Evolutionary conservation across 2,113 vertebrate genomes (phyloP), one percentile per base, ranked within the genome.

Genomic region (Pseudorhombus dupliciocellatus): DNA sequence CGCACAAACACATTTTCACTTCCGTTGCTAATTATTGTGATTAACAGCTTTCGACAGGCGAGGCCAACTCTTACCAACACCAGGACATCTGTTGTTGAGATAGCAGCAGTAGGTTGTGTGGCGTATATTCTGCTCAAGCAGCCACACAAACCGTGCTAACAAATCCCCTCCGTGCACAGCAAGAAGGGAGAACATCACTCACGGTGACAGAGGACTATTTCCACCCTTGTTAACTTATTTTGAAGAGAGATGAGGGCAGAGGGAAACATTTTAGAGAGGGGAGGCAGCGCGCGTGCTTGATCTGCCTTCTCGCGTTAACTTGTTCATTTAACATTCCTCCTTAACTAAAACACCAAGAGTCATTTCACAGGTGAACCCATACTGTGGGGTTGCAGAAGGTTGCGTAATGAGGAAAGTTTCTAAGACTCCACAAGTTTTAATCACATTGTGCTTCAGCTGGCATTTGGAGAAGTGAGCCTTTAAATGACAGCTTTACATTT

Each of bases 141-240:
- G 66, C 71, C 61, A 66, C 46, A 4, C 31, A 46, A 64, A 70
- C 55, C 73, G 25, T n/a, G 69, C 82, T 75, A 86, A 84, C 85
- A 86, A 84, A 88, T 82, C 59, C 79, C 78, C 66, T 69, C 64
- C 14, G 75, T 65, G 73, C 69, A 68, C 68, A 24, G 55, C 26
- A 66, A 70, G 53, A 80, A 84, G 70, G 57, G 69, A 42, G 63
- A 79, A 60, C 87, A 90, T 92, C 81, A 75, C 84, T 92, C 89
- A 86, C 52, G 3, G 50, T 63, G 62, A 83, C 75, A 31, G 71
- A 84, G 37, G 65, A 77, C 74, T 61, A 74, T 83, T 88, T 83
- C 70, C 59, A 66, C 74, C 59, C 79, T 69, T 76, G 80, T 85
- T 88, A 81, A 84, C 83, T 81, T 81, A 80, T 82, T 89, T 83